Evolutionary conservation across 64 coral and sea anemone genomes (phyloP), one percentile per base, ranked within the genome.

Genomic region (Pocillopora damicornis): DNA sequence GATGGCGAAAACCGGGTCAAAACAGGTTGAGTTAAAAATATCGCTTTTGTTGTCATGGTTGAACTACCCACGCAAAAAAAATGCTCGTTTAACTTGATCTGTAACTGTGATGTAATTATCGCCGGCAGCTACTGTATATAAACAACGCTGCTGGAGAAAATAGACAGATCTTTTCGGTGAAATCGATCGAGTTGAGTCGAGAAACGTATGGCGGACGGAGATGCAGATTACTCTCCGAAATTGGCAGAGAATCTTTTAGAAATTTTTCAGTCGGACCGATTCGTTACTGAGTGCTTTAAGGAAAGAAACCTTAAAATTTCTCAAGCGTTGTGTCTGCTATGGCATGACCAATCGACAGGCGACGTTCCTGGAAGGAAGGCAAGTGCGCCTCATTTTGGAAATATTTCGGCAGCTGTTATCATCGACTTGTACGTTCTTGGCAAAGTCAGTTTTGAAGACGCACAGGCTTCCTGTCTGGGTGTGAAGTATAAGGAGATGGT

Each of bases 241-340:
- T 88, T 92, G 36, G 56, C 90, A 51, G 65, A 71, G 61, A 92
- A 88, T 58, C 76, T 92, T 11, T 86, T 66, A 36, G 86, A 92
- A 79, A 88, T 92, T 81, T 75, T 92, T 37, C 64, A 81, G 51
- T 86, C 90, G 51, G 85, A 81, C 36, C 76, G 80, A 73, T 92
- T 92, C 56, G 86, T 88, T 35, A 76, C 16, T 61, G 90, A 92
- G 61, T 79, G 90, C 61, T 92, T 92, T 60, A 87, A 88, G 59
- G 63, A 74, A 37, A 86, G 86, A 73, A 92, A 74, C 15, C 64
- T 92, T 10, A 92, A 73, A 69, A 81, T 92, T 81, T 92, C 90
- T 81, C 90, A 92, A 84, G 90, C 90, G 7, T 92, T 92, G 67
- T 92, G 90, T 81, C 87, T 92, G 37, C 62, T 92, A 36, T 92